These are phyloP conservation scores for Scomberomorus guttatus DNA, from an alignment of 2,797 vertebrate species.

Conservation along the genomic window DNA sequence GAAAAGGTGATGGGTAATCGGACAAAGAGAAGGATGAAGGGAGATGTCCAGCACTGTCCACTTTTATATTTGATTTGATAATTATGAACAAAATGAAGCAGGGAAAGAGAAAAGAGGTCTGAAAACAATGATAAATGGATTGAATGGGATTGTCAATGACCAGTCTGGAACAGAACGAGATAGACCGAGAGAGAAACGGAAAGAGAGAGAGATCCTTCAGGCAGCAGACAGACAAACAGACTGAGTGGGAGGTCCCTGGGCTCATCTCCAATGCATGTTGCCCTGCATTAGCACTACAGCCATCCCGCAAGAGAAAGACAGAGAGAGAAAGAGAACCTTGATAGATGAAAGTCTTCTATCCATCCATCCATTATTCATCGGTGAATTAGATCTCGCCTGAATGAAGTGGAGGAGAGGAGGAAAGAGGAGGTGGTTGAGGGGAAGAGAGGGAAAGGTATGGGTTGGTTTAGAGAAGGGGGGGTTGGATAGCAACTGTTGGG, in stretches of 20 bases:
- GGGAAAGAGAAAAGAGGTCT: not conserved
- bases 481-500: slow-evolving; percentile 28
- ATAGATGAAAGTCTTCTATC: slow-evolving; percentile 83
- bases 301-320: slow-evolving; percentile 69
- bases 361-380: slow-evolving; percentile 88
- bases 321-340: slow-evolving; percentile 73
- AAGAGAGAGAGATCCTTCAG: slow-evolving; percentile 60
- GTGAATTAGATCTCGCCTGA: slow-evolving; percentile 85
- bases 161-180: slow-evolving; percentile 36
- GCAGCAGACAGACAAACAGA: slow-evolving; percentile 77
- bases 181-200: slow-evolving; percentile 2
- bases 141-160: slow-evolving; percentile 32
- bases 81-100: slow-evolving; percentile 15
- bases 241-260: slow-evolving; percentile 82
- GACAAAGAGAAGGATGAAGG: slow-evolving; percentile 34
- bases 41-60: not conserved
- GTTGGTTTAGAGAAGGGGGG: slow-evolving; percentile 21
- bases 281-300: slow-evolving; percentile 81
- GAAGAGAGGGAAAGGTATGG: slow-evolving; percentile 21
- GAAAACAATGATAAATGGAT: slow-evolving; percentile 9
- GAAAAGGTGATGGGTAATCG: slow-evolving; percentile 53
- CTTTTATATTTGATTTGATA: slow-evolving; percentile 22
- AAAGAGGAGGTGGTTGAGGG: slow-evolving; percentile 27
- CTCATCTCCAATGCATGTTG: slow-evolving; percentile 83
- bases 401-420: slow-evolving; percentile 64